A percentile compares a stretch with the other conserved stretches of the same genome.
Evolutionary conservation across 2,797 vertebrate genomes (phyloP).

Genomic region (Nothura maculosa): DNA sequence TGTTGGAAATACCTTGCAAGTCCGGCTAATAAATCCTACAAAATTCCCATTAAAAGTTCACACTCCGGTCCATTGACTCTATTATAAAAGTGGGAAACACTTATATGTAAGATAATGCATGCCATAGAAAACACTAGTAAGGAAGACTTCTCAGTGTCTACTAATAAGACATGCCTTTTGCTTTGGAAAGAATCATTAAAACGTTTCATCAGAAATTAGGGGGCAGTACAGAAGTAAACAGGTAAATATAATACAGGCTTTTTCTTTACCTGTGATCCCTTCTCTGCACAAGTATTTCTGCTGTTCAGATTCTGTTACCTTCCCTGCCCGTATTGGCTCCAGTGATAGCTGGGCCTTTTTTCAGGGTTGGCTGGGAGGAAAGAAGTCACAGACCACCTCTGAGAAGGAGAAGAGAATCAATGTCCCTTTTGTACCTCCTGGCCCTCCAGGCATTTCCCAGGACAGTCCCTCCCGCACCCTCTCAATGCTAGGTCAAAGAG

Average conservation of each 20-base stretch:
- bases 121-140: not conserved
- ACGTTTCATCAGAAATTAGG: not conserved
- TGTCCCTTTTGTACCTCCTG: not conserved
- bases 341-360: not conserved
- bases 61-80: not conserved
- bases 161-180: not conserved
- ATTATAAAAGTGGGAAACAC: not conserved
- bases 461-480: not conserved
- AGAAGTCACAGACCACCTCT: conserved; percentile 15
- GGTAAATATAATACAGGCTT: not conserved
- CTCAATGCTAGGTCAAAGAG: not conserved
- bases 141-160: not conserved
- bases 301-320: not conserved
- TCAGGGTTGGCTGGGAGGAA: not conserved
- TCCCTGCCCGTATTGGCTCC: not conserved
- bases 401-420: not conserved
- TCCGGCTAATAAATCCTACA: not conserved
- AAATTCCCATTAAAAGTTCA: not conserved
- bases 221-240: not conserved
- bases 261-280: not conserved
- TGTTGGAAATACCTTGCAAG: conserved; percentile 9
- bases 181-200: not conserved
- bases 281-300: not conserved
- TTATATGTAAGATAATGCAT: fast-evolving
- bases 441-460: not conserved